Conservation (phyloP, 2,113 vertebrate species). For the Trogon surrucura region DNA sequence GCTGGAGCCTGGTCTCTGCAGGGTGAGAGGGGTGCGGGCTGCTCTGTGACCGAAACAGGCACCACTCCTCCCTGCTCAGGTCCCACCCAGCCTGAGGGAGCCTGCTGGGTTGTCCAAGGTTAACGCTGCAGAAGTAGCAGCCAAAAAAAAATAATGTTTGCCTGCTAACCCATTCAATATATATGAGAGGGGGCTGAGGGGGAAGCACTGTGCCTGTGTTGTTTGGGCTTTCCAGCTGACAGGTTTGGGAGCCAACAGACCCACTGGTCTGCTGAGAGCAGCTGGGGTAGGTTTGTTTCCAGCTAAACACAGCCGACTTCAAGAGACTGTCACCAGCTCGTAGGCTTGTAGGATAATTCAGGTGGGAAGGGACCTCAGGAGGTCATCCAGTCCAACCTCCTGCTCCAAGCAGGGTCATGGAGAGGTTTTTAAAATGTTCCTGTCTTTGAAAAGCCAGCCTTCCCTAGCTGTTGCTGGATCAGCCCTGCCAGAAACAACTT, state of each 20-base stretch:
- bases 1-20: neutral
- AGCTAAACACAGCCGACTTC: neutral
- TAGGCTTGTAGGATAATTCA: neutral
- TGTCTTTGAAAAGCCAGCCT: neutral
- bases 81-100: neutral
- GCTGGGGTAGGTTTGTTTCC: neutral
- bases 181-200: neutral
- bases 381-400: neutral
- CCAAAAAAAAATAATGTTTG: neutral
- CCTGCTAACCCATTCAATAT: neutral
- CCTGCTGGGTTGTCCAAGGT: neutral
- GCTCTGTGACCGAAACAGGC: neutral
- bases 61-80: rapidly evolving
- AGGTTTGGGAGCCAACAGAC: neutral
- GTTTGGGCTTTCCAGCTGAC: neutral
- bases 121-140: neutral
- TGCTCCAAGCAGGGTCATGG: neutral
- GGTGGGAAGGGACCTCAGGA: neutral
- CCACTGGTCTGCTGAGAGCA: neutral
- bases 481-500: conserved; percentile 36
- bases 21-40: neutral
- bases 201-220: neutral
- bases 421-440: neutral
- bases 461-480: neutral
- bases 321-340: neutral